Conservation (phyloP, 2,888 invertebrate species). For the Hipparchia sbordonii region DNA sequence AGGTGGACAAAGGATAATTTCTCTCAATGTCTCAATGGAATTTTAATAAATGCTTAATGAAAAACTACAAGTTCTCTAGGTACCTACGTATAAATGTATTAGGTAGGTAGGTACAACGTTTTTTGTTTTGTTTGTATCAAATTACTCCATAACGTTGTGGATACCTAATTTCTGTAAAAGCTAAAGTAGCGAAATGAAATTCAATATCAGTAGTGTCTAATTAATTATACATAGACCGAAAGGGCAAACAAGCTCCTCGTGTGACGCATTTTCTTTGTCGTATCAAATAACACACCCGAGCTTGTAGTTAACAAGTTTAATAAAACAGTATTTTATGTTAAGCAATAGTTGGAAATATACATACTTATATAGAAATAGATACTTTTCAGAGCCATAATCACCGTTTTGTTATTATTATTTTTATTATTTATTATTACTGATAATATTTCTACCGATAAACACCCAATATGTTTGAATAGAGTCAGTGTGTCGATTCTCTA, state of each 20-base stretch:
- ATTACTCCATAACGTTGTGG: not conserved
- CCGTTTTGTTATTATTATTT: too few relatives aligned
- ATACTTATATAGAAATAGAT: not conserved
- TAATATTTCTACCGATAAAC: too few relatives aligned
- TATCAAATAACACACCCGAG: conserved; percentile 18
- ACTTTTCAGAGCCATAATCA: not conserved
- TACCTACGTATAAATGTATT: too few relatives aligned
- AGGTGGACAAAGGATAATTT: too few relatives aligned
- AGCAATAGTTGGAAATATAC: not conserved
- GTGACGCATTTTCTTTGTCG: conserved; percentile 21
- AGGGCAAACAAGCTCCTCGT: conserved; percentile 23
- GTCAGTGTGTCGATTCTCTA: too few relatives aligned
- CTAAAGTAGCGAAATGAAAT: conserved; percentile 16
- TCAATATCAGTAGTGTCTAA: conserved; percentile 21
- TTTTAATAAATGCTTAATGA: too few relatives aligned
- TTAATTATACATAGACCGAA: conserved; percentile 23
- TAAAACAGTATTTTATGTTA: not conserved
- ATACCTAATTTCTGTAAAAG: not conserved
- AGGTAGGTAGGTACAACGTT: too few relatives aligned
- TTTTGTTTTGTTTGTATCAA: not conserved
- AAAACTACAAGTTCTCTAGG: too few relatives aligned
- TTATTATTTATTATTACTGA: too few relatives aligned
- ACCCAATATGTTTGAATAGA: too few relatives aligned
- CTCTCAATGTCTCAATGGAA: too few relatives aligned
- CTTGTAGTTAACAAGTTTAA: conserved; percentile 8